Percentiles rank a stretch among this genome's conserved stretches.
Evolutionary conservation across 2,888 invertebrate species (phyloP).

Genomic region (Coecobrya sp.): DNA sequence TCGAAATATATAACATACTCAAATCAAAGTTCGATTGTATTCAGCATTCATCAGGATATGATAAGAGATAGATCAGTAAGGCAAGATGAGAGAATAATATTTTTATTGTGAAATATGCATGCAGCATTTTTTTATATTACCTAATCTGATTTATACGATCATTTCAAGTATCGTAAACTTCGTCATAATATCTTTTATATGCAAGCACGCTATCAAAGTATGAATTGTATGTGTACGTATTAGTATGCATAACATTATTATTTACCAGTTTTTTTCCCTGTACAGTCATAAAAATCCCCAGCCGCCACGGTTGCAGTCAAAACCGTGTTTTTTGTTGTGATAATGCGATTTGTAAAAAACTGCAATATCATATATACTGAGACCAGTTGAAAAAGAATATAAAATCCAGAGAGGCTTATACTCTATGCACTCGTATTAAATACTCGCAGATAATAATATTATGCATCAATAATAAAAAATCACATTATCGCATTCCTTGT

Average conservation of each 20-base stretch:
- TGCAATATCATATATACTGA: constrained; percentile 42
- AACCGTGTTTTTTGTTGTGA: constrained; percentile 14
- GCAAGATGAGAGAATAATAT: constrained; percentile 6
- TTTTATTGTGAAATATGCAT: constrained; percentile 38
- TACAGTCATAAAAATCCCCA: constrained; percentile 4
- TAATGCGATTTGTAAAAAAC: constrained; percentile 31
- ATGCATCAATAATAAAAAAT: not conserved
- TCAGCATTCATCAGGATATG: too few species aligned
- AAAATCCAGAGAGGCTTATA: not conserved
- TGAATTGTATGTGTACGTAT: too few species aligned
- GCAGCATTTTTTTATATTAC: not conserved
- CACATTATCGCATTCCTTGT: constrained; percentile 1
- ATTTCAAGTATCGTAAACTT: constrained; percentile 16
- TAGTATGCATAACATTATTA: not conserved
- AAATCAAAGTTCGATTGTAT: too few species aligned
- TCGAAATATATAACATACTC: not conserved
- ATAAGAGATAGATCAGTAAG: too few species aligned
- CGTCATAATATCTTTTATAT: constrained; percentile 7
- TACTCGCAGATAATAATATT: not conserved
- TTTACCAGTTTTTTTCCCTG: not conserved
- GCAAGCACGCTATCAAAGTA: not conserved
- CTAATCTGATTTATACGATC: constrained; percentile 39
- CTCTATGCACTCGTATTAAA: not conserved
- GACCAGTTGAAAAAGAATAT: not conserved
- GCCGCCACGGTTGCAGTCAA: constrained; percentile 27